Evolutionary conservation across 1,140 invertebrate species (phyloP).

Genomic region (Paramacrobiotus metropolitanus): DNA sequence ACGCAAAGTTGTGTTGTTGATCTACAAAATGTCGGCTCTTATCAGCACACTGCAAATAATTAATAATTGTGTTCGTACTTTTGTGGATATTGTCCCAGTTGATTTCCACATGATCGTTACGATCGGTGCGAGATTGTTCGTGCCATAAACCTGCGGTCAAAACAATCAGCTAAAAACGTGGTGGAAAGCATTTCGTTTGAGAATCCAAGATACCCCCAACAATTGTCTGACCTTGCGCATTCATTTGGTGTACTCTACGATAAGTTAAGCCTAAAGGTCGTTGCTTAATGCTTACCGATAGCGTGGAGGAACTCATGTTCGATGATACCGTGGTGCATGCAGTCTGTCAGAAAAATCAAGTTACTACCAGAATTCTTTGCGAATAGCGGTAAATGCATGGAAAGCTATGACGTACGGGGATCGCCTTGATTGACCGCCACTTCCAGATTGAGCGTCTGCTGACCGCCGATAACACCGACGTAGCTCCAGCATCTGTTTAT

Average conservation of each 20-base stretch:
- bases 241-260: too few species aligned
- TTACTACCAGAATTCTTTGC: background rate
- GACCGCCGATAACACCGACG: background rate
- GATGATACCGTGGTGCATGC: constrained; percentile 11
- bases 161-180: too few species aligned
- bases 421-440: background rate
- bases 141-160: too few species aligned
- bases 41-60: too few species aligned
- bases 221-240: too few species aligned
- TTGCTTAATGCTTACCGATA: constrained; percentile 18
- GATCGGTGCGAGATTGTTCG: constrained; percentile 23
- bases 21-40: background rate
- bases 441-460: background rate
- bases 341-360: background rate
- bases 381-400: background rate
- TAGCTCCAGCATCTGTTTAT: background rate
- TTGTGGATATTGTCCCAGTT: constrained; percentile 17
- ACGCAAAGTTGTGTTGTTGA: background rate
- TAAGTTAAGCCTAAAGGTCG: too few species aligned
- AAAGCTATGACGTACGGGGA: background rate
- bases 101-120: constrained; percentile 22
- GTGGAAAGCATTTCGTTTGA: too few species aligned
- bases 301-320: constrained; percentile 26
- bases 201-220: too few species aligned
- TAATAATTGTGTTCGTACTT: too few species aligned